Conservation (phyloP, 2,888 invertebrate genomes). For the Tineola bisselliella region DNA sequence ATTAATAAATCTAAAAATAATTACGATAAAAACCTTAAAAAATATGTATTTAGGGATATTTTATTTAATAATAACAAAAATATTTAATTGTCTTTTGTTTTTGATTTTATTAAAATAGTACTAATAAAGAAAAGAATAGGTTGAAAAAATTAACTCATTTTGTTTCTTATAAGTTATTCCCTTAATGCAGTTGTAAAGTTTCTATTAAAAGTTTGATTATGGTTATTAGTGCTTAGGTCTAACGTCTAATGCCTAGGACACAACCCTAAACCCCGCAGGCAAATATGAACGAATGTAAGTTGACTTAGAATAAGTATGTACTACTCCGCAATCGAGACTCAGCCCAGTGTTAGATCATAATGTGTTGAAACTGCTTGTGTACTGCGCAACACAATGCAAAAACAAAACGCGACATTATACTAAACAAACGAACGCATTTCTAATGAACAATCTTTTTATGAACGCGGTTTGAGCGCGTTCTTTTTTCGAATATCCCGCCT, state of each 20-base stretch:
- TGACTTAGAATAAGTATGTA: conserved; percentile 69
- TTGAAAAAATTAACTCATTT: too few species aligned
- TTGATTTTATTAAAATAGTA: too few species aligned
- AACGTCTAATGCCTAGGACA: conserved; percentile 31
- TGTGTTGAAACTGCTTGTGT: conserved; percentile 65
- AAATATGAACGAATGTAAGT: conserved; percentile 70
- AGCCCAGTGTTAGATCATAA: conserved; percentile 67
- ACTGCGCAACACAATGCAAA: conserved; percentile 21
- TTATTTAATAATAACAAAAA: too few species aligned
- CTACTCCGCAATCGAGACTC: conserved; percentile 65
- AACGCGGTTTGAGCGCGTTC: conserved; percentile 20
- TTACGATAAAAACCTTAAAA: too few species aligned
- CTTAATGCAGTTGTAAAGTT: too few species aligned
- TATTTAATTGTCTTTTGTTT: too few species aligned
- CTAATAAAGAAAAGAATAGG: too few species aligned
- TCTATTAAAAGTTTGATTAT: too few species aligned
- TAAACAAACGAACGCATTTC: background rate
- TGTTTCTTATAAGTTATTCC: too few species aligned
- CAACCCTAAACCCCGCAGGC: conserved; percentile 66
- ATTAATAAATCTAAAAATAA: too few species aligned
- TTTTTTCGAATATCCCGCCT: conserved; percentile 16
- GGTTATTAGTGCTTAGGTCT: conserved; percentile 25
- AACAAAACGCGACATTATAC: background rate
- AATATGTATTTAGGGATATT: too few species aligned
- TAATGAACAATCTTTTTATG: background rate